Evolutionary conservation across 2,888 invertebrate genomes (phyloP).

Genomic region (Cataglyphis livida): DNA sequence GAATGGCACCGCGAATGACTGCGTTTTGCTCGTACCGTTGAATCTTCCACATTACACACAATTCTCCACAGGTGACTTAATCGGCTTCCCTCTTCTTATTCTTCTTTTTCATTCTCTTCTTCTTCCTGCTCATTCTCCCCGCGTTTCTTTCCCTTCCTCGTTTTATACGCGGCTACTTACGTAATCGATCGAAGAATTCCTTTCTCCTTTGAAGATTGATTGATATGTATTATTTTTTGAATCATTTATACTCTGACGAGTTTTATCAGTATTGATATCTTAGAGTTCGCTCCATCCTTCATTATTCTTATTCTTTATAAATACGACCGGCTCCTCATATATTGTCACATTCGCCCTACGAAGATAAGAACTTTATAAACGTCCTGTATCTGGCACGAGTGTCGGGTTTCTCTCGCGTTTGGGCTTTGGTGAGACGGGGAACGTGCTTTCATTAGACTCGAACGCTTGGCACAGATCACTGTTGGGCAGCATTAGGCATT

Average conservation of each 20-base stretch:
- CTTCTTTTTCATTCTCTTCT: conserved; percentile 37
- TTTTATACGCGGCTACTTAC: background rate
- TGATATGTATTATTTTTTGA: no score
- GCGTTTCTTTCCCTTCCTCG: background rate
- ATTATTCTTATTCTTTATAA: conserved; percentile 22
- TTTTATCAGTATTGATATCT: background rate
- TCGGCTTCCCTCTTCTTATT: conserved; percentile 49
- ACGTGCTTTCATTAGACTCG: conserved; percentile 67
- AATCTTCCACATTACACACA: conserved; percentile 58
- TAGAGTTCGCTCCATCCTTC: background rate
- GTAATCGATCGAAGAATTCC: conserved; percentile 18
- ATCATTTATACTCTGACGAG: background rate
- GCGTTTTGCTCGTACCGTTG: conserved; percentile 62
- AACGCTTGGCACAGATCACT: conserved; percentile 47
- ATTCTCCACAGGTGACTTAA: conserved; percentile 67
- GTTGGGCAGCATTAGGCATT: conserved; percentile 31
- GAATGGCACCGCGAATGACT: conserved; percentile 60
- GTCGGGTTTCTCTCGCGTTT: conserved; percentile 69
- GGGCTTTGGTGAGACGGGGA: conserved; percentile 50
- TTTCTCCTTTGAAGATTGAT: background rate
- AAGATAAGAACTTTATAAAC: conserved; percentile 50
- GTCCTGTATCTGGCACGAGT: conserved; percentile 61
- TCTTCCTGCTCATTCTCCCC: conserved; percentile 15
- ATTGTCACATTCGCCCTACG: background rate
- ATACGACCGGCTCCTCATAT: background rate